Evolutionary conservation across 2,888 invertebrate species (phyloP).

Genomic region (Osmoderma eremita): DNA sequence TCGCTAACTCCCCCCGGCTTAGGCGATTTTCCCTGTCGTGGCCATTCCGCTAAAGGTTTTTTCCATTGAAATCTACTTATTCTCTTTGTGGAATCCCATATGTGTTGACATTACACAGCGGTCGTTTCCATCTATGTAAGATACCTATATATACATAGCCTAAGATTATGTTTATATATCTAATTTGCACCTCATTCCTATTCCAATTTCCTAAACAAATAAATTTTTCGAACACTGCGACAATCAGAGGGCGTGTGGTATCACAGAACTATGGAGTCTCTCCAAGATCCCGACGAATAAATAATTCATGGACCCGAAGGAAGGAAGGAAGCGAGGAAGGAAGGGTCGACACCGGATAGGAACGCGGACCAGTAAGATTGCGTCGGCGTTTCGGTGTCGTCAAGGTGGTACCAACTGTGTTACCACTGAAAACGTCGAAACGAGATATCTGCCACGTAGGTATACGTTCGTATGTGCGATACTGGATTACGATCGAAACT

Average conservation of each 20-base stretch:
- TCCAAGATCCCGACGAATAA: slow-evolving; percentile 13
- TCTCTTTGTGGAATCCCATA: slow-evolving; percentile 60
- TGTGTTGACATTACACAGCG: slow-evolving; percentile 20
- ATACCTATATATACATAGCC: background rate
- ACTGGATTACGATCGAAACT: slow-evolving; percentile 55
- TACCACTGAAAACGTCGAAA: too few relatives aligned
- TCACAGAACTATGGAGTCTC: slow-evolving; percentile 15
- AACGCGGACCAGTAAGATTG: background rate
- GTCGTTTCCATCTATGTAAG: slow-evolving; percentile 7
- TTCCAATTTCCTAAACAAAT: slow-evolving; percentile 28
- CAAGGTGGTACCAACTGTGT: background rate
- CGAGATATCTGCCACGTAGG: too few relatives aligned
- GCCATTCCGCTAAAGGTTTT: slow-evolving; percentile 62
- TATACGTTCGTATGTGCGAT: background rate
- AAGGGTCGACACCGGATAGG: slow-evolving; percentile 2
- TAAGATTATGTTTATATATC: too few relatives aligned
- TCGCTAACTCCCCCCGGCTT: slow-evolving; percentile 63
- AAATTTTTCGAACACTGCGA: slow-evolving; percentile 27
- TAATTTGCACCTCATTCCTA: background rate
- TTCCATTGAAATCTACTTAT: slow-evolving; percentile 65
- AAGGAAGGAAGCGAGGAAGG: slow-evolving; percentile 2
- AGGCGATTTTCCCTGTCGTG: slow-evolving; percentile 64
- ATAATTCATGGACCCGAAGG: slow-evolving; percentile 26
- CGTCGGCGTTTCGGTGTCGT: background rate
- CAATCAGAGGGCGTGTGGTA: slow-evolving; percentile 5